Conservation (phyloP, 2,888 invertebrate species). For the Cabera pusaria region DNA sequence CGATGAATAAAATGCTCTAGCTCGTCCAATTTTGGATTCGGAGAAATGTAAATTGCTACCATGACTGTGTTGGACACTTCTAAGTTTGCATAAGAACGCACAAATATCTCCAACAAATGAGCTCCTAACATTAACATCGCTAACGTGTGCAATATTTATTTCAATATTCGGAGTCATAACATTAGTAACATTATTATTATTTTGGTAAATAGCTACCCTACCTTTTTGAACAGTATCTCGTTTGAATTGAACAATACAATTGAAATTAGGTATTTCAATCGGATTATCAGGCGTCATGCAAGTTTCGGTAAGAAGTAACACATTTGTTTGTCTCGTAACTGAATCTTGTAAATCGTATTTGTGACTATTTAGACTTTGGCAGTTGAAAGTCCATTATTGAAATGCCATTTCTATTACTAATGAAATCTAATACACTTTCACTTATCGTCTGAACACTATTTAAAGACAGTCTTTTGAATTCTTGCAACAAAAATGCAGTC, state of each 20-base stretch:
- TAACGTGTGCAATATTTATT: too few species aligned
- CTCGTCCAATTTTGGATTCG: conserved; percentile 36
- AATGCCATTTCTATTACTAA: conserved; percentile 28
- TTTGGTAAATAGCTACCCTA: conserved; percentile 40
- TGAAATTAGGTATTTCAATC: conserved; percentile 36
- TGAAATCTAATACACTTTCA: conserved; percentile 27
- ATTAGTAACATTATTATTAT: too few species aligned
- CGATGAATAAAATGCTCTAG: conserved; percentile 38
- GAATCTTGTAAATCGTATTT: conserved; percentile 27
- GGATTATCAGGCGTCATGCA: conserved; percentile 29
- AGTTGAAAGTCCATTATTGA: conserved; percentile 26
- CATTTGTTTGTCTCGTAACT: conserved; percentile 22
- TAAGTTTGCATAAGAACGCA: too few species aligned
- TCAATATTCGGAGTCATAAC: too few species aligned
- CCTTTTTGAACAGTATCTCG: conserved; percentile 34
- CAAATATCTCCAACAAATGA: too few species aligned
- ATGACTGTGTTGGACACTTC: conserved; percentile 34
- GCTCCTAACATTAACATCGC: too few species aligned
- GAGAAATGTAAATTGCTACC: conserved; percentile 36
- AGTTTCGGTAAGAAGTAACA: conserved; percentile 33
- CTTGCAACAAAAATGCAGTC: conserved; percentile 16
- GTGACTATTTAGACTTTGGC: conserved; percentile 25
- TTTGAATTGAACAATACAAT: conserved; percentile 37
- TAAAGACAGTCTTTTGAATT: conserved; percentile 30
- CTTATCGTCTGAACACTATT: conserved; percentile 29